phyloP scores from a whole-genome alignment of 2,797 vertebrate genomes.

The Potorous gilbertii region DNA sequence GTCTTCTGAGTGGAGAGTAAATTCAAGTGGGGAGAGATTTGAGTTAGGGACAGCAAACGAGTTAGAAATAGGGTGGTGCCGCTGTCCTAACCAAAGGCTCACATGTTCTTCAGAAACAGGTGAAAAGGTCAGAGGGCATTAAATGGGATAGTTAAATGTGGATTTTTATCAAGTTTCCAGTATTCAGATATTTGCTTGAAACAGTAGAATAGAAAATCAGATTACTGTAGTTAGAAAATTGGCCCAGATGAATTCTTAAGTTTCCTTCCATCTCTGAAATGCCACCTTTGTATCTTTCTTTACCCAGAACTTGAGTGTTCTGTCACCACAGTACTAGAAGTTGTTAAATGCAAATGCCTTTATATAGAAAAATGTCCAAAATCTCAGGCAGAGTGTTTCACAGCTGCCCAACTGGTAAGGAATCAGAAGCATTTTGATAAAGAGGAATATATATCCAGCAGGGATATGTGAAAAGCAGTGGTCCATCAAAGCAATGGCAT shows the following conservation, averaged over 20 bases:
- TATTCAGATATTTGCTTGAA: slow-evolving; percentile 7
- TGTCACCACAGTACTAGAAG: background rate
- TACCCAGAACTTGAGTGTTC: slow-evolving; percentile 14
- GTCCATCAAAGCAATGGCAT: slow-evolving; percentile 70
- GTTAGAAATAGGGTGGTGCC: background rate
- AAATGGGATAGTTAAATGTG: background rate
- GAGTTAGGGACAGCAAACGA: background rate
- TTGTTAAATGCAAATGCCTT: slow-evolving; percentile 63
- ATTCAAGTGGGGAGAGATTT: background rate
- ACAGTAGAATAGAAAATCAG: background rate
- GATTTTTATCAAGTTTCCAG: slow-evolving; percentile 8
- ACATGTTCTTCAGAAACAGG: background rate
- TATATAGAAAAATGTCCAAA: slow-evolving; percentile 62
- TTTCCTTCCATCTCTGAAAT: background rate
- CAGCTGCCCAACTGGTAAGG: slow-evolving; percentile 65
- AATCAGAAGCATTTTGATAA: slow-evolving; percentile 69
- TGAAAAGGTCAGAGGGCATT: background rate
- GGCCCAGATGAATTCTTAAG: background rate
- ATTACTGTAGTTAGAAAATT: background rate
- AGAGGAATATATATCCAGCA: slow-evolving; percentile 60
- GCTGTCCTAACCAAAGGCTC: background rate
- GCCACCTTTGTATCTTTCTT: background rate
- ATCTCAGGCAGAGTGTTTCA: slow-evolving; percentile 62
- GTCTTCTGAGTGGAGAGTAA: background rate
- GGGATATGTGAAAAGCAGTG: slow-evolving; percentile 64